Conservation (phyloP, 2,113 vertebrate species). For the Corythoichthys haematopterus region DNA sequence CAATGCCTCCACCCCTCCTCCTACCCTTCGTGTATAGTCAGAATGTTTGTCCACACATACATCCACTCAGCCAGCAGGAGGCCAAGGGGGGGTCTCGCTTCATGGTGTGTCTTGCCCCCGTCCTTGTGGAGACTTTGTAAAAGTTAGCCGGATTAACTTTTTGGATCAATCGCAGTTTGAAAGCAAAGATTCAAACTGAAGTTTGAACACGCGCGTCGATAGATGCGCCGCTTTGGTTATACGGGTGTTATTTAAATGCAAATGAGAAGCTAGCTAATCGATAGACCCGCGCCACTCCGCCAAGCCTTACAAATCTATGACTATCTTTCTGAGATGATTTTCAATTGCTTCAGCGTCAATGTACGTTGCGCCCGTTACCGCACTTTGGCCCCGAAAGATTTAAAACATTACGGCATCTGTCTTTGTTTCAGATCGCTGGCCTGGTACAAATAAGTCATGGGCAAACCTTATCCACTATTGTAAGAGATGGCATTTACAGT, state of each 20-base stretch:
- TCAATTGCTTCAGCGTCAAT: slow-evolving; percentile 62
- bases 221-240: slow-evolving; percentile 57
- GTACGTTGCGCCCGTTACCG: slow-evolving; percentile 61
- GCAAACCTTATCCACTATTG: not conserved
- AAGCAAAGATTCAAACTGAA: slow-evolving; percentile 17
- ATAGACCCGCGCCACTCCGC: slow-evolving; percentile 66
- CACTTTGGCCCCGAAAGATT: slow-evolving; percentile 18
- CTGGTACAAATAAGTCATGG: not conserved
- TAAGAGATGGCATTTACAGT: no score
- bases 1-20: slow-evolving; percentile 64
- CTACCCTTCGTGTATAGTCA: slow-evolving; percentile 13
- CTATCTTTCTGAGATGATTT: slow-evolving; percentile 70
- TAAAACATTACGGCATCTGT: not conserved
- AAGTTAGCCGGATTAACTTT: slow-evolving; percentile 41
- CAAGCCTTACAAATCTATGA: slow-evolving; percentile 70
- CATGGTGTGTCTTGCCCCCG: slow-evolving; percentile 45
- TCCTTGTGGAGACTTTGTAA: slow-evolving; percentile 56
- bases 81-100: slow-evolving; percentile 69
- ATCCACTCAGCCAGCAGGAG: slow-evolving; percentile 74
- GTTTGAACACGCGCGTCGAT: slow-evolving; percentile 11
- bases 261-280: slow-evolving; percentile 65
- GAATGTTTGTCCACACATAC: slow-evolving; percentile 41
- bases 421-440: not conserved
- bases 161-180: not conserved
- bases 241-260: slow-evolving; percentile 72